Percentiles rank a stretch among this genome's conserved stretches.
Conservation (phyloP, 2,888 invertebrate species). For the Gortyna flavago region DNA sequence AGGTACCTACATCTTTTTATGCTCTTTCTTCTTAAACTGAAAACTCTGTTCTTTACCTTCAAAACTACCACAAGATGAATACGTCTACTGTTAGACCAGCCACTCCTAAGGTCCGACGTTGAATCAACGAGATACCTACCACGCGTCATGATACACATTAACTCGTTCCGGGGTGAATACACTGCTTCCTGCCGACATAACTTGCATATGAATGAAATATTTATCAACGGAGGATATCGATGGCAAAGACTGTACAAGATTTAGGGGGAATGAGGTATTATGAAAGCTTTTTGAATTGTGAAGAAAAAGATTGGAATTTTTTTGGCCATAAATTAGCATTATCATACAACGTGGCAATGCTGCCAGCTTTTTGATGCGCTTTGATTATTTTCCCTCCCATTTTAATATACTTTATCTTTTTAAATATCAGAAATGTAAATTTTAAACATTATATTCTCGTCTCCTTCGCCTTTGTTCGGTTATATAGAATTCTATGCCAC, state of each 20-base stretch:
- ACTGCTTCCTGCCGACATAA: slow-evolving; percentile 20
- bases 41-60: not conserved
- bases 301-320: not conserved
- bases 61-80: not conserved
- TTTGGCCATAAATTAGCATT: too few relatives aligned
- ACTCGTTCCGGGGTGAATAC: slow-evolving; percentile 37
- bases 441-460: not conserved
- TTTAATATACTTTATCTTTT: too few relatives aligned
- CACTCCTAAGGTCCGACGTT: not conserved
- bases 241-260: slow-evolving; percentile 37
- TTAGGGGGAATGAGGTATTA: slow-evolving; percentile 8
- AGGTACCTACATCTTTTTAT: not conserved
- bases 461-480: not conserved
- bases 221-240: slow-evolving; percentile 44
- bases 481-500: not conserved
- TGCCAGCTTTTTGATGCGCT: too few relatives aligned
- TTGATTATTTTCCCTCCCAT: too few relatives aligned
- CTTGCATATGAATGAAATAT: slow-evolving; percentile 49
- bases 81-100: not conserved
- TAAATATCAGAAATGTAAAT: slow-evolving; percentile 25
- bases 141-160: slow-evolving; percentile 29
- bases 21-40: not conserved
- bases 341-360: too few relatives aligned
- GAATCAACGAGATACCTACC: slow-evolving; percentile 12
- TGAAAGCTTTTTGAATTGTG: slow-evolving; percentile 32